Percentiles rank a stretch among this genome's conserved stretches.
phyloP scores from a whole-genome alignment of 2,113 vertebrate genomes.

The Chaetodon trifascialis region DNA sequence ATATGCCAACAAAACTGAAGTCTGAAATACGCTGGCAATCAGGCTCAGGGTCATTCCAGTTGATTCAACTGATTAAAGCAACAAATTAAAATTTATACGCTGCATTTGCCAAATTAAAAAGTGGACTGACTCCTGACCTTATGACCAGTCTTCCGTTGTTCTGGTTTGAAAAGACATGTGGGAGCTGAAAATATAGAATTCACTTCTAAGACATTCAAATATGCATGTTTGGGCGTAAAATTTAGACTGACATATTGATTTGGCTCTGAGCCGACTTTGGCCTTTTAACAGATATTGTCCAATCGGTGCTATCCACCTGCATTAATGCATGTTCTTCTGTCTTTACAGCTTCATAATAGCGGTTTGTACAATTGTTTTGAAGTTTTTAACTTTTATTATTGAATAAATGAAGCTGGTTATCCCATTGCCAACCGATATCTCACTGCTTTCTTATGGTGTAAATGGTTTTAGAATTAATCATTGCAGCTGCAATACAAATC shows the following conservation, averaged over 20 bases:
- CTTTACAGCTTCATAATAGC: background rate
- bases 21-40: conserved; percentile 53
- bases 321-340: background rate
- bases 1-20: conserved; percentile 38
- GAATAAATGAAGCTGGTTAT: conserved; percentile 3
- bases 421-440: conserved; percentile 24
- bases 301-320: background rate
- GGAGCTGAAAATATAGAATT: conserved; percentile 1
- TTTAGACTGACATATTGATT: conserved; percentile 14
- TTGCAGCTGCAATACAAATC: conserved; percentile 33
- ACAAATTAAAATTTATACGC: conserved; percentile 72
- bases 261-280: background rate
- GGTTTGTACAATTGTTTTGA: background rate
- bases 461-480: conserved; percentile 4
- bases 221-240: conserved; percentile 7
- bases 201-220: conserved; percentile 13
- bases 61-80: conserved; percentile 70
- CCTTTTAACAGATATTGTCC: background rate
- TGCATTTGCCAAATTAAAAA: conserved; percentile 66
- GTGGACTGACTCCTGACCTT: conserved; percentile 59
- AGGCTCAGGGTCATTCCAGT: conserved; percentile 69
- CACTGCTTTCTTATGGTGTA: conserved; percentile 3
- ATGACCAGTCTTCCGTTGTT: conserved; percentile 31
- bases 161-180: conserved; percentile 3
- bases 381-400: conserved; percentile 2